These are phyloP conservation scores for pig (Sus scrofa) DNA, from an alignment of 2,113 vertebrate genomes.

Conservation along the genomic window T2T-Sscrofa CM000812.6:168445501-168446000, in stretches of 20 bases:
- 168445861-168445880: neutral
- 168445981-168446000: neutral
- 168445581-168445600: neutral
- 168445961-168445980: neutral
- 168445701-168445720: neutral
- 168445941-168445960: neutral
- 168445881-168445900: neutral
- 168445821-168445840: fast-evolving
- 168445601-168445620: neutral
- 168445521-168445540: neutral
- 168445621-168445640: neutral
- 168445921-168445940: neutral
- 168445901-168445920: neutral
- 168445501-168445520: neutral
- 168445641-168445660: neutral
- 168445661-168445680: neutral
- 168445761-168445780: neutral
- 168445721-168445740: neutral
- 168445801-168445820: neutral
- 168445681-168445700: neutral
- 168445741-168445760: neutral
- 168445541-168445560: neutral
- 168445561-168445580: neutral
- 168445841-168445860: neutral
- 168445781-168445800: neutral